These are phyloP conservation scores for Sesamia nonagrioides DNA, from an alignment of 1,140 invertebrate genomes.

Conservation along the genomic window DNA sequence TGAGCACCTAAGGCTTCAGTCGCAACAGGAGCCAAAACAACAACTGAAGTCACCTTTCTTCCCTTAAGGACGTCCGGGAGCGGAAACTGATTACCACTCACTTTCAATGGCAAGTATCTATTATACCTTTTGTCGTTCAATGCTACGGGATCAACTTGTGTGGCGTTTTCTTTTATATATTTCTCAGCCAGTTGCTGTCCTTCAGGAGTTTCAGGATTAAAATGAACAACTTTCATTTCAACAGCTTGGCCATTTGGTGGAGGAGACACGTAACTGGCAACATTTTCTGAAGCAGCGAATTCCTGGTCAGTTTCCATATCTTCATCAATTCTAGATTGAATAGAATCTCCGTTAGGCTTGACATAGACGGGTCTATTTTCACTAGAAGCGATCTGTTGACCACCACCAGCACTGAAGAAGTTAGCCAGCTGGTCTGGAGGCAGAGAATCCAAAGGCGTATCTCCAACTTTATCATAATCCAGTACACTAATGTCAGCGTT, in stretches of 20 bases:
- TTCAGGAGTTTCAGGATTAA: constrained; percentile 92
- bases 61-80: constrained; percentile 92
- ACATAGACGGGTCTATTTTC: constrained; percentile 90
- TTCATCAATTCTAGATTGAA: constrained; percentile 87
- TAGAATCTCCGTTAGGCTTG: constrained; percentile 88
- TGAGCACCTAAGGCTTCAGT: constrained; percentile 88
- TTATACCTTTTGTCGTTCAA: constrained; percentile 93
- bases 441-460: constrained; percentile 93
- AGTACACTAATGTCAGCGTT: constrained; percentile 95
- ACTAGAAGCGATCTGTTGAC: constrained; percentile 90
- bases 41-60: constrained; percentile 93
- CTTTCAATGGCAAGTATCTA: constrained; percentile 93
- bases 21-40: constrained; percentile 93
- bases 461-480: constrained; percentile 96
- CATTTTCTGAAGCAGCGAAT: constrained; percentile 81
- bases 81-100: constrained; percentile 94
- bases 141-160: constrained; percentile 91
- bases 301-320: constrained; percentile 84
- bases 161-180: constrained; percentile 92
- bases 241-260: constrained; percentile 88
- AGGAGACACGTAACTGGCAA: constrained; percentile 80
- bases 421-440: constrained; percentile 95
- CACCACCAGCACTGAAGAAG: constrained; percentile 93
- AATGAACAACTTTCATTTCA: constrained; percentile 95
- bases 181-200: constrained; percentile 91